Conservation (phyloP, 2,113 vertebrate genomes). For the Hippocampus zosterae region DNA sequence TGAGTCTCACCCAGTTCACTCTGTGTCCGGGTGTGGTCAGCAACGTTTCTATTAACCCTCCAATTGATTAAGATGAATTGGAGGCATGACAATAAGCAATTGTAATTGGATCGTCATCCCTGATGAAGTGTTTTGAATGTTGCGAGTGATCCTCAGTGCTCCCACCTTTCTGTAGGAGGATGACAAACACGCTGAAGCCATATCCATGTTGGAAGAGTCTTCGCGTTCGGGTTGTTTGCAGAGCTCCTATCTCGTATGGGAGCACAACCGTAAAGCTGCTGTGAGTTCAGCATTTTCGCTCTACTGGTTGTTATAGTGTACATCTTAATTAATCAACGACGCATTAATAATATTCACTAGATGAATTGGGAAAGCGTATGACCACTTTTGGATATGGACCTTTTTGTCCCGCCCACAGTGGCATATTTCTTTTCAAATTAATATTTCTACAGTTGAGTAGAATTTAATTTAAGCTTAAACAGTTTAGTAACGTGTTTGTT, state of each 20-base stretch:
- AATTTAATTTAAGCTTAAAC: no score
- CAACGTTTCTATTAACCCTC: conserved; percentile 25
- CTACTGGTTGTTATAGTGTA: no score
- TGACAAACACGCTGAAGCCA: conserved; percentile 75
- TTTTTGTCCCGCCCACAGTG: no score
- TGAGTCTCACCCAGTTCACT: conserved; percentile 60
- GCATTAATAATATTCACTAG: no score
- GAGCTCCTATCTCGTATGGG: conserved; percentile 93
- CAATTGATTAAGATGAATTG: background rate
- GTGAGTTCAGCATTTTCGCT: conserved; percentile 69
- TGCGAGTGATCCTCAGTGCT: background rate
- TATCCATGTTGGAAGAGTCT: conserved; percentile 82
- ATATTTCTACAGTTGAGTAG: no score
- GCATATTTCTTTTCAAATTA: no score
- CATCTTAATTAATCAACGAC: no score
- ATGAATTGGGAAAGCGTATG: no score
- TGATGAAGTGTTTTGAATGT: background rate
- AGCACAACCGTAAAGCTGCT: conserved; percentile 76
- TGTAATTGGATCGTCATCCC: background rate
- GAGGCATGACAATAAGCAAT: conserved; percentile 4
- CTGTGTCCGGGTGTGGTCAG: conserved; percentile 11
- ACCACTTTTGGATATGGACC: no score
- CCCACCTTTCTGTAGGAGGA: conserved; percentile 73
- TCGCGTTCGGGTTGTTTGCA: conserved; percentile 83
- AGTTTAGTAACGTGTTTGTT: no score